Evolutionary conservation across 2,888 invertebrate species (phyloP), one percentile per base, ranked within the genome.

Genomic region (Tholera decimalis): DNA sequence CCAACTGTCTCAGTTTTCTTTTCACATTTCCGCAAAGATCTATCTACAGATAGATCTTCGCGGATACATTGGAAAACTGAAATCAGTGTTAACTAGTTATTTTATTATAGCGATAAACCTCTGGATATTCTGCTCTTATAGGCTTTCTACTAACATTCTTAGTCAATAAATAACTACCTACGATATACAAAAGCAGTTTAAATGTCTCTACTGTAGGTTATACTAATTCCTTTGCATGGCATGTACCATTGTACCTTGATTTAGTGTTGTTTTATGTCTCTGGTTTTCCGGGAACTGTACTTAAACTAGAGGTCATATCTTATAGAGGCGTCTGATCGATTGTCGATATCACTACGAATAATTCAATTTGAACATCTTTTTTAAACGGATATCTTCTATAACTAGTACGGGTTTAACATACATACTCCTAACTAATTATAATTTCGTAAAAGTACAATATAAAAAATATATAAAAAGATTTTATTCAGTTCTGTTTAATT

Each of bases 141-240:
- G 54, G 64, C 73, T 78, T 80, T 80, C 78, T 69, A 55, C 8
- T 30, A 59, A 20, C 30, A 63, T 58, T 60, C 70, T 57, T 46
- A 59, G 58, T 39, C 60, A 73, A 62, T 77, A 73, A 74, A 79
- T 64, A 39, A 47, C 61, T 20, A 5, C 41, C 59, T 67, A 58
- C 77, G 49, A 59, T 69, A 73, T 55, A 66, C 62, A 70, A 65
- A 61, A 33, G 44, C 20, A 18, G 64, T 62, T 57, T 77, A 60
- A 66, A 69, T 50, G 63, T 59, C 28, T 66, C 63, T 66, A 81
- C 70, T 78, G 81, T 70, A 56, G 50, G 63, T 58, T 67, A 50
- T 69, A 70, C 70, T 78, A 78, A 69, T 70, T 64, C 60, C 64
- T 69, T 81, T 74, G 70, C 64, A 50, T 57, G 43, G 20, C 47